Conservation (phyloP, 1,140 invertebrate genomes). For the Pollicipes pollicipes region DNA sequence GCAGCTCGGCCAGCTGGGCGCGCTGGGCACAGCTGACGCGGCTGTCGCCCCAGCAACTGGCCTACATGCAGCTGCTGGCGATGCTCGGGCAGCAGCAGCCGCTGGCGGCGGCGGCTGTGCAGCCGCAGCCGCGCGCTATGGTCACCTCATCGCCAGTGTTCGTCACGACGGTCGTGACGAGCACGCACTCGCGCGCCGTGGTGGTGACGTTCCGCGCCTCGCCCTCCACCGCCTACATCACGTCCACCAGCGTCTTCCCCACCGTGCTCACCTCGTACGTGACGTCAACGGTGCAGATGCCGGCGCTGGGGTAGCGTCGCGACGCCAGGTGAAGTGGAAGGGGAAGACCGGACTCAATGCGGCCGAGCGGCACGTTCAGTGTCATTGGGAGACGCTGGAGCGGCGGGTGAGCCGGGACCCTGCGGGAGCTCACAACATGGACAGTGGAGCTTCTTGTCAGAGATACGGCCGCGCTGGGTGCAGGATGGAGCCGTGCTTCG, state of each 20-base stretch:
- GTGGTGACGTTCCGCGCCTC: no score
- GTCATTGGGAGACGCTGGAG: no score
- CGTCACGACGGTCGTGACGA: conserved; percentile 54
- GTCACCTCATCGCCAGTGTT: conserved; percentile 62
- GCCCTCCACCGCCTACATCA: conserved; percentile 67
- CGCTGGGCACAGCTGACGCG: conserved; percentile 23
- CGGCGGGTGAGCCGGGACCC: no score
- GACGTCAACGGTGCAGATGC: conserved; percentile 41
- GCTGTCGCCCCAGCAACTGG: conserved; percentile 55
- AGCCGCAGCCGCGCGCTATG: conserved; percentile 38
- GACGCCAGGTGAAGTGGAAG: no score
- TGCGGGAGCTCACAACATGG: no score
- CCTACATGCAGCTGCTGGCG: conserved; percentile 47
- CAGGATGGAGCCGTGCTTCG: no score
- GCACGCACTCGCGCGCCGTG: conserved; percentile 62
- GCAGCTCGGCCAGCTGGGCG: conserved; percentile 11
- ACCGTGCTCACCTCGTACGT: conserved; percentile 62
- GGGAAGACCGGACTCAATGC: no score
- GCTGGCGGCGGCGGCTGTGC: conserved; percentile 27
- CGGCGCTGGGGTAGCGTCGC: no score
- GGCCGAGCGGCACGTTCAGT: no score
- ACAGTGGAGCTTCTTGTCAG: no score
- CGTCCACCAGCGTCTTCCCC: conserved; percentile 59
- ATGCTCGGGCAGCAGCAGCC: conserved; percentile 33
- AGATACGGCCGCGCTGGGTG: no score